Percentiles rank a stretch among this genome's conserved stretches.
Evolutionary conservation across 30 jellyfish, hydroid and myxozoan species (phyloP).

Genomic region (Hydractinia echinata): DNA sequence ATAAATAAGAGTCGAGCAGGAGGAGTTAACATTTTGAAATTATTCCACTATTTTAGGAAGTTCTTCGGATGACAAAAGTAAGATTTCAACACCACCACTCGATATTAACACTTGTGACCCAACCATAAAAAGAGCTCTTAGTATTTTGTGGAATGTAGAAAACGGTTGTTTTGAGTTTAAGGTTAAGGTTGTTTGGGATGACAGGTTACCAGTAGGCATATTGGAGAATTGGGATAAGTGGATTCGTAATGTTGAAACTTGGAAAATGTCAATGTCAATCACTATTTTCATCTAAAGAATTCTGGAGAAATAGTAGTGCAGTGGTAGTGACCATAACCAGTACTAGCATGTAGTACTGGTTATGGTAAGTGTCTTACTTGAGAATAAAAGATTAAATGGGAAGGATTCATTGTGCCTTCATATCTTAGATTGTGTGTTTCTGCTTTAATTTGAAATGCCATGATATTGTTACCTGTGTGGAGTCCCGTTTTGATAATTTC

Average conservation of each 20-base stretch:
- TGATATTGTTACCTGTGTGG: too few relatives aligned
- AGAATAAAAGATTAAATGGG: conserved; percentile 16
- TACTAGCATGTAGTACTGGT: conserved; percentile 33
- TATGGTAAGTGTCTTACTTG: conserved; percentile 21
- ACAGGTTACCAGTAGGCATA: conserved; percentile 2
- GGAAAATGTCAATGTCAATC: conserved; percentile 16
- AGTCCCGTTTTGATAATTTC: too few relatives aligned
- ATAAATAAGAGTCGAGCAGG: too few relatives aligned
- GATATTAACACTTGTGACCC: too few relatives aligned
- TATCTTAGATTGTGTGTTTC: background rate
- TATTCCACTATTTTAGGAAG: too few relatives aligned
- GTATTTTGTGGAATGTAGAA: background rate
- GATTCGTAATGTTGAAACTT: conserved; percentile 27
- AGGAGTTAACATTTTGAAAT: too few relatives aligned
- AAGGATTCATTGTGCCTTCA: conserved; percentile 16
- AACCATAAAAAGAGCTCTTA: background rate
- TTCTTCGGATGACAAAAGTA: too few relatives aligned
- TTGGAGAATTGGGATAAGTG: conserved; percentile 36
- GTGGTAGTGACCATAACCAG: too few relatives aligned
- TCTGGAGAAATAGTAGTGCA: too few relatives aligned
- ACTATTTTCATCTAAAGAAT: conserved; percentile 37
- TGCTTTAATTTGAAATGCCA: too few relatives aligned
- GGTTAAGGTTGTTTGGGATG: conserved; percentile 19
- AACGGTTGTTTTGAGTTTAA: too few relatives aligned
- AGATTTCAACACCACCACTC: too few relatives aligned